A percentile compares a stretch with the other conserved stretches of the same genome.
phyloP scores from a whole-genome alignment of 2,888 invertebrate genomes.

The Agrochola macilenta region DNA sequence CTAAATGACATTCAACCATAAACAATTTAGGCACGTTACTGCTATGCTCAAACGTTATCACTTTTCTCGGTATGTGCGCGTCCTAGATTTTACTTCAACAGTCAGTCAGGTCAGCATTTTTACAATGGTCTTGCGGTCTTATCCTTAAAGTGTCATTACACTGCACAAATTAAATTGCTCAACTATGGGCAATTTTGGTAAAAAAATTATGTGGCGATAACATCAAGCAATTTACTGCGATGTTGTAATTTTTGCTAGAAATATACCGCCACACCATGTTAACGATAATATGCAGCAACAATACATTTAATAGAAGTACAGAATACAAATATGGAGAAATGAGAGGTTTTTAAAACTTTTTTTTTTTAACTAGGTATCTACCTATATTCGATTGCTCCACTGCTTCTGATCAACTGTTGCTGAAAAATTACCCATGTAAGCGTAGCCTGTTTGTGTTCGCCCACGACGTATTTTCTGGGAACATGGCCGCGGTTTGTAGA shows the following conservation, averaged over 20 bases:
- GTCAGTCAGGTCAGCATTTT: slow-evolving; percentile 42
- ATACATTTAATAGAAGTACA: too few species aligned
- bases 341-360: neutral
- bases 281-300: neutral
- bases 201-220: neutral
- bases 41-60: slow-evolving; percentile 46
- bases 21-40: slow-evolving; percentile 48
- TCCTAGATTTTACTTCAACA: slow-evolving; percentile 57
- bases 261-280: neutral
- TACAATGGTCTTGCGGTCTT: slow-evolving; percentile 64
- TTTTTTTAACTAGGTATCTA: too few species aligned
- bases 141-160: slow-evolving; percentile 34
- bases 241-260: neutral
- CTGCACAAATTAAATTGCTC: slow-evolving; percentile 12
- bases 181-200: neutral
- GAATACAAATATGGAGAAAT: neutral
- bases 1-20: slow-evolving; percentile 36
- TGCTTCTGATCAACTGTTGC: neutral
- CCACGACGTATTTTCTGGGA: slow-evolving; percentile 70
- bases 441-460: slow-evolving; percentile 59
- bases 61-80: slow-evolving; percentile 55
- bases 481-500: slow-evolving; percentile 58
- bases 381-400: too few species aligned
- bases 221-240: neutral
- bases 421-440: slow-evolving; percentile 16